These are phyloP conservation scores for Lontra canadensis DNA, from an alignment of 2,113 vertebrate genomes.

Conservation along the genomic window DNA sequence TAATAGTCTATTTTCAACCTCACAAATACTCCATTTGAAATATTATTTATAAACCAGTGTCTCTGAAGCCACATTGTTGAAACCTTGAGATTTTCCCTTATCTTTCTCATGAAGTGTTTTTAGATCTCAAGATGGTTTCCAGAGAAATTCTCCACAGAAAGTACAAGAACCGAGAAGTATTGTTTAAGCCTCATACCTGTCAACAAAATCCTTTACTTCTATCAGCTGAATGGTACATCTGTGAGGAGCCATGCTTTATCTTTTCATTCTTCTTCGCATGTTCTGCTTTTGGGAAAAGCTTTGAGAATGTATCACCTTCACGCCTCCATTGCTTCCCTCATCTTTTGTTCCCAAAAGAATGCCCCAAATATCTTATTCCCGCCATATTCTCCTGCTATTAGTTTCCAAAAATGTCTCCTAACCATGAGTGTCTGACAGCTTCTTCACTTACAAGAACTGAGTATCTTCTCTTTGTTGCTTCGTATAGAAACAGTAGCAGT, in stretches of 20 bases:
- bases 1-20: not conserved
- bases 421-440: not conserved
- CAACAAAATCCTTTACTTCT: slow-evolving; percentile 37
- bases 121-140: slow-evolving; percentile 29
- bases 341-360: slow-evolving; percentile 20
- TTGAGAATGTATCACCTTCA: not conserved
- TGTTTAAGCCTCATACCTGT: not conserved
- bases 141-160: slow-evolving; percentile 45
- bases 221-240: not conserved
- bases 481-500: fast-evolving
- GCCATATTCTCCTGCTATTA: not conserved
- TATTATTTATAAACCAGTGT: not conserved
- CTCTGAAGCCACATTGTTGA: not conserved
- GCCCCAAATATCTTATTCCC: not conserved
- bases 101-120: slow-evolving; percentile 42
- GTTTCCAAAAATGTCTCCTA: not conserved
- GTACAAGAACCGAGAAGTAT: not conserved
- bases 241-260: not conserved
- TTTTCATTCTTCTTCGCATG: not conserved
- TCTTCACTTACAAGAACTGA: not conserved
- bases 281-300: not conserved
- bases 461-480: not conserved
- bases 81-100: slow-evolving; percentile 15
- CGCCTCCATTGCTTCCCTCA: not conserved
- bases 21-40: not conserved